These are phyloP conservation scores for Congeria kusceri DNA, from an alignment of 2,888 invertebrate species.

Conservation along the genomic window DNA sequence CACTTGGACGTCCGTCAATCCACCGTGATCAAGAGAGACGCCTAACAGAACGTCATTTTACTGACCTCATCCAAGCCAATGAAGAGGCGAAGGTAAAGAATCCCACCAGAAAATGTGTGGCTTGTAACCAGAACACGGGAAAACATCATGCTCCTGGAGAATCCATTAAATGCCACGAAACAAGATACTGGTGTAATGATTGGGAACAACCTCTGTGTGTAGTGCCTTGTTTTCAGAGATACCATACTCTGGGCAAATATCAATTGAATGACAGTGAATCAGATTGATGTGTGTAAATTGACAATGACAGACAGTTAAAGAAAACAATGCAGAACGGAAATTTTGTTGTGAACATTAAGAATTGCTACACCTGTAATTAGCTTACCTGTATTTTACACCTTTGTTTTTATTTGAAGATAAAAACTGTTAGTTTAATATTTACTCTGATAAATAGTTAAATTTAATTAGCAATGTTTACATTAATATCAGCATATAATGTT, in stretches of 20 bases:
- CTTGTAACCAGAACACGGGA: constrained; percentile 6
- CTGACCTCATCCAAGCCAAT: constrained; percentile 19
- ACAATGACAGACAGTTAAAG: too few relatives aligned
- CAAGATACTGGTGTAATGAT: not conserved
- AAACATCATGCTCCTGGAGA: not conserved
- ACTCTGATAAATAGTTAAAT: too few relatives aligned
- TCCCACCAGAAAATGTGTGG: constrained; percentile 10
- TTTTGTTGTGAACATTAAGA: too few relatives aligned
- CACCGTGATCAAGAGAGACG: not conserved
- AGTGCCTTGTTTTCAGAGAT: not conserved
- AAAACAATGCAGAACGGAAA: too few relatives aligned
- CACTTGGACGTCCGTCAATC: constrained; percentile 11
- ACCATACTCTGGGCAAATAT: not conserved
- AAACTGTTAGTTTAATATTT: too few relatives aligned
- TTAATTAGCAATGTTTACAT: too few relatives aligned
- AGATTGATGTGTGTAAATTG: too few relatives aligned
- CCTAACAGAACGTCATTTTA: constrained; percentile 26
- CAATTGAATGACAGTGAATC: too few relatives aligned
- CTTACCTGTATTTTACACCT: too few relatives aligned
- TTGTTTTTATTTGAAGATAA: too few relatives aligned
- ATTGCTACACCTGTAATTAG: too few relatives aligned
- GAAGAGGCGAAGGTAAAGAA: constrained; percentile 15
- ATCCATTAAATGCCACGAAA: not conserved
- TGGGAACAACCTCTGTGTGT: constrained; percentile 19
- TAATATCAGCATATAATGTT: too few relatives aligned